Evolutionary conservation across 2,113 vertebrate genomes (phyloP).

Genomic region (Sula dactylatra): DNA sequence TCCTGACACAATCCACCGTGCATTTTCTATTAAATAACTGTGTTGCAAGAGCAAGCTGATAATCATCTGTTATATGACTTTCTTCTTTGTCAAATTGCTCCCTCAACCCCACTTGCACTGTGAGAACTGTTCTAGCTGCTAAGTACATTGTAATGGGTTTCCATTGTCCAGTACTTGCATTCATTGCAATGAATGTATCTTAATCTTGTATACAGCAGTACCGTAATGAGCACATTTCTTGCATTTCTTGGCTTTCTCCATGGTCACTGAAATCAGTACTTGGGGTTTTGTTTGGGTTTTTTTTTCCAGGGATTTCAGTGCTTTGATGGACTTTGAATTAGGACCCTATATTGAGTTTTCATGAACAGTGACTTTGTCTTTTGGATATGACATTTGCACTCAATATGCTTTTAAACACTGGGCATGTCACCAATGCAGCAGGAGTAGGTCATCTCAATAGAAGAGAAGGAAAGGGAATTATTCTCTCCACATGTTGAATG

Average conservation of each 20-base stretch:
- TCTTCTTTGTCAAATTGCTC: not conserved
- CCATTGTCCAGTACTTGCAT: not conserved
- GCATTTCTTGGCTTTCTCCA: not conserved
- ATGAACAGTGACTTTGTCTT: not conserved
- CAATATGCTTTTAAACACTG: not conserved
- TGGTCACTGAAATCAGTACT: not conserved
- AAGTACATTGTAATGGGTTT: not conserved
- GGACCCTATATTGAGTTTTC: not conserved
- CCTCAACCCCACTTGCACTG: not conserved
- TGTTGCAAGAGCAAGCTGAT: slow-evolving; percentile 6
- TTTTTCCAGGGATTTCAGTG: not conserved
- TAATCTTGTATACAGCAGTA: not conserved
- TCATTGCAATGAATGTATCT: not conserved
- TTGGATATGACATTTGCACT: not conserved
- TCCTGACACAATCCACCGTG: not conserved
- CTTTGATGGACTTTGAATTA: not conserved
- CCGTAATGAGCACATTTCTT: not conserved
- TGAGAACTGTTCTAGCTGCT: not conserved
- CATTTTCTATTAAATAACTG: not conserved
- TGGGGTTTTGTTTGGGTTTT: not conserved
- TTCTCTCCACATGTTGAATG: not conserved
- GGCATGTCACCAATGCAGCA: not conserved
- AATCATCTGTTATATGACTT: not conserved
- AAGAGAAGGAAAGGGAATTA: not conserved
- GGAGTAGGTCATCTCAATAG: not conserved